These are phyloP conservation scores for Potamilus streckersoni DNA, from an alignment of 1,140 invertebrate genomes.

Conservation along the genomic window DNA sequence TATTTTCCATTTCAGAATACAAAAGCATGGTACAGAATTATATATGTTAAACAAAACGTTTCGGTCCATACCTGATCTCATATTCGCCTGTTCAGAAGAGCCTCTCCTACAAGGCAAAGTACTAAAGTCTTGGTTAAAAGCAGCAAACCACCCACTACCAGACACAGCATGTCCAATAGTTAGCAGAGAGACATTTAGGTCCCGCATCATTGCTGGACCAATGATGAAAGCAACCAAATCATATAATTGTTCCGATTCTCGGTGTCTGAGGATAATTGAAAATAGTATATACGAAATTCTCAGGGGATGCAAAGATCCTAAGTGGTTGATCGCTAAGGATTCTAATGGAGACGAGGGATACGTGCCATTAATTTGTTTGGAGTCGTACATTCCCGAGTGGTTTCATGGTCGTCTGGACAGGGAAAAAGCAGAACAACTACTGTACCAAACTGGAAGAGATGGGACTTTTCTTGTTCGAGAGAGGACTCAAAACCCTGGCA, in stretches of 20 bases:
- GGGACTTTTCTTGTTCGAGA: constrained; percentile 28
- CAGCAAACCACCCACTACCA: too few relatives aligned
- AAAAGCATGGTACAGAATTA: not conserved
- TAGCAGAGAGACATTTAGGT: too few relatives aligned
- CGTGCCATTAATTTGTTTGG: constrained; percentile 17
- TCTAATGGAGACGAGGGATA: constrained; percentile 20
- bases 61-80: too few relatives aligned
- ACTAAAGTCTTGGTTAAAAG: too few relatives aligned
- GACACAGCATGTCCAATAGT: too few relatives aligned
- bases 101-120: too few relatives aligned
- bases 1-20: constrained; percentile 21
- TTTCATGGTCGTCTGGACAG: constrained; percentile 28
- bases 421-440: constrained; percentile 13
- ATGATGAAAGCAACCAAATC: too few relatives aligned
- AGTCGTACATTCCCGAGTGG: constrained; percentile 31
- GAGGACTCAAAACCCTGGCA: constrained; percentile 8
- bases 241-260: too few relatives aligned
- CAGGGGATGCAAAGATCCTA: constrained; percentile 16
- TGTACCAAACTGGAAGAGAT: constrained; percentile 23
- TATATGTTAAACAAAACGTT: too few relatives aligned
- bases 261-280: constrained; percentile 14
- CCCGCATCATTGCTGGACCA: too few relatives aligned
- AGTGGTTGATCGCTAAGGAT: constrained; percentile 26
- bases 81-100: too few relatives aligned
- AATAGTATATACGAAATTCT: constrained; percentile 18